Evolutionary conservation across 2,888 invertebrate genomes (phyloP).

Genomic region (Notocelia uddmanniana): DNA sequence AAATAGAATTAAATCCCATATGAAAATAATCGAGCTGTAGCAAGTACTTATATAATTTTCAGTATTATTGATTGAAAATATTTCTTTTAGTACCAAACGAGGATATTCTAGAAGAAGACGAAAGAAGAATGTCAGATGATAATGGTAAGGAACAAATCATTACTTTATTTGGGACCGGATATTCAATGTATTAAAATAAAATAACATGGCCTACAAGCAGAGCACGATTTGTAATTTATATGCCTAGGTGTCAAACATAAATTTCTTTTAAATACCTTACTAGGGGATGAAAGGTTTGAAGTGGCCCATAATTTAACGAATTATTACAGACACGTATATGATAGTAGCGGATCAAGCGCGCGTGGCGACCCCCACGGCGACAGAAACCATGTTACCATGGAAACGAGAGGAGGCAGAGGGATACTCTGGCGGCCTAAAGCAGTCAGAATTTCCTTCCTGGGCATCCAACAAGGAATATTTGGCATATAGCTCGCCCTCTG

Average conservation of each 20-base stretch:
- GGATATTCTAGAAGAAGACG: slow-evolving; percentile 83
- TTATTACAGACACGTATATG: slow-evolving; percentile 72
- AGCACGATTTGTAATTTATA: no score
- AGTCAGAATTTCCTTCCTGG: slow-evolving; percentile 97
- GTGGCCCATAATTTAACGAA: background rate
- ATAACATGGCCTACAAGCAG: background rate
- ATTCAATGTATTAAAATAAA: background rate
- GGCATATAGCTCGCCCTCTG: slow-evolving; percentile 96
- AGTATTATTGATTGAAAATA: slow-evolving; percentile 46
- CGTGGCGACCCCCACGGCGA: slow-evolving; percentile 94
- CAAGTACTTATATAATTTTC: background rate
- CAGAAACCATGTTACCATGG: slow-evolving; percentile 97
- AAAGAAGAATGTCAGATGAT: slow-evolving; percentile 78
- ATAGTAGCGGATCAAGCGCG: slow-evolving; percentile 88
- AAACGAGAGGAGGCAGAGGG: slow-evolving; percentile 93
- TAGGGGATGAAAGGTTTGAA: no score
- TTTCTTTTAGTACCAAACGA: slow-evolving; percentile 80
- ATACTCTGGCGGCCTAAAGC: slow-evolving; percentile 87
- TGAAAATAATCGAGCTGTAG: background rate
- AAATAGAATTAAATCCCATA: background rate
- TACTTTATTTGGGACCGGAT: background rate
- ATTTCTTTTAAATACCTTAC: no score
- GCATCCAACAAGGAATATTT: slow-evolving; percentile 97
- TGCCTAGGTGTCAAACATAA: no score
- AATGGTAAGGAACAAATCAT: slow-evolving; percentile 64